Percentiles rank a stretch among this genome's conserved stretches.
Conservation (phyloP, 2,888 invertebrate species). For the Megastigmus dorsalis region DNA sequence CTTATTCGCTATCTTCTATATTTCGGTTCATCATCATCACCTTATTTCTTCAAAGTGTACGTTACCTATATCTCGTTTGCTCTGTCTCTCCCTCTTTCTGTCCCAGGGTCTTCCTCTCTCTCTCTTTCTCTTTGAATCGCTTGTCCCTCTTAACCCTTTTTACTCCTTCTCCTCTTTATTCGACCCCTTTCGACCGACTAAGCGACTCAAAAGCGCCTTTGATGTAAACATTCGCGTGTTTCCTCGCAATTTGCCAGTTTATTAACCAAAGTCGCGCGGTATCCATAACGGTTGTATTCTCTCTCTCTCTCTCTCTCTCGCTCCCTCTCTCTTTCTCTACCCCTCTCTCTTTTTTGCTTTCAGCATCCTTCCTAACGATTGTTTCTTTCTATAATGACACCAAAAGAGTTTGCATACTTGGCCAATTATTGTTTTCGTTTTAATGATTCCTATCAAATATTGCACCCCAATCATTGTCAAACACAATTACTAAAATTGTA, state of each 20-base stretch:
- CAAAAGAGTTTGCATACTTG: neutral
- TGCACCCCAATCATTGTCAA: no score
- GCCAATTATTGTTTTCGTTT: neutral
- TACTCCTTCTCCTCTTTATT: conserved; percentile 20
- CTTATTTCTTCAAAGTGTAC: no score
- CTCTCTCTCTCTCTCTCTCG: neutral
- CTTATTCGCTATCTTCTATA: no score
- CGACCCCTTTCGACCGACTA: conserved; percentile 53
- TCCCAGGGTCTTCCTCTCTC: conserved; percentile 4
- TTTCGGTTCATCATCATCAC: no score
- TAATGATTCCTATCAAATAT: neutral
- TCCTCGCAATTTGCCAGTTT: conserved; percentile 56
- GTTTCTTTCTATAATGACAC: neutral
- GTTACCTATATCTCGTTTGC: neutral
- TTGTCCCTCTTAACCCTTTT: conserved; percentile 24
- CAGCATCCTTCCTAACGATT: neutral
- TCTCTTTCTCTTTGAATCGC: neutral
- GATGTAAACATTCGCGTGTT: conserved; percentile 55
- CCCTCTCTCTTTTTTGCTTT: neutral
- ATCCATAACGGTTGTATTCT: neutral
- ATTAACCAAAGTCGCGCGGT: conserved; percentile 53
- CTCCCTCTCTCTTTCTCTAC: neutral
- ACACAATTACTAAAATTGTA: no score
- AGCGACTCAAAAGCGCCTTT: conserved; percentile 58
- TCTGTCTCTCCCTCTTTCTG: conserved; percentile 34